phyloP scores from a whole-genome alignment of 2,797 vertebrate genomes.

The Coregonus sp. region DNA sequence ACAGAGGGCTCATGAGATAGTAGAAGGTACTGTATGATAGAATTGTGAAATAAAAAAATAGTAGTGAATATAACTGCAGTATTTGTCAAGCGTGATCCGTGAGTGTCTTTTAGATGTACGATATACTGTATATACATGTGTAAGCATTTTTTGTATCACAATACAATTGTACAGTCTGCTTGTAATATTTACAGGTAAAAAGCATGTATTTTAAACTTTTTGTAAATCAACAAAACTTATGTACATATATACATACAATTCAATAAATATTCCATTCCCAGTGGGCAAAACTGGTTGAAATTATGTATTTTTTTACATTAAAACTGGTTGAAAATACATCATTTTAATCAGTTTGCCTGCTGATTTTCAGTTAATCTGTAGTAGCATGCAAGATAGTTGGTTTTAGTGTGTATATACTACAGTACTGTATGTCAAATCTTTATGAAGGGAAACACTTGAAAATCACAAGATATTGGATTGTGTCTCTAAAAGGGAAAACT shows the following conservation, averaged over 20 bases:
- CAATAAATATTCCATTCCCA: constrained; percentile 50
- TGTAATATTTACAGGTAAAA: constrained; percentile 83
- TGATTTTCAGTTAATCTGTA: constrained; percentile 67
- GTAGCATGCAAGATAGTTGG: constrained; percentile 84
- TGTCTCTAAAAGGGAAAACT: constrained; percentile 78
- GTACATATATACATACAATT: constrained; percentile 47
- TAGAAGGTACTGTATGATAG: constrained; percentile 4
- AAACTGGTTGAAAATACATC: not conserved
- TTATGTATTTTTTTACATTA: not conserved
- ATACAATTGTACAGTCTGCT: constrained; percentile 91
- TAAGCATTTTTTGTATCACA: constrained; percentile 81
- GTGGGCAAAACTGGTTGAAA: not conserved
- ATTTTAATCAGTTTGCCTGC: not conserved
- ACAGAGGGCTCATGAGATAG: constrained; percentile 10
- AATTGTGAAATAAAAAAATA: not conserved
- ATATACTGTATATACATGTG: constrained; percentile 49
- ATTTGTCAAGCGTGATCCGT: constrained; percentile 55
- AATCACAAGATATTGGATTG: constrained; percentile 82
- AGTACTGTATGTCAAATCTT: constrained; percentile 80
- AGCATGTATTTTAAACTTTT: constrained; percentile 81
- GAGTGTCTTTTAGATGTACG: constrained; percentile 68
- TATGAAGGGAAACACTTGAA: constrained; percentile 92
- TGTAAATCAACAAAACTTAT: constrained; percentile 62
- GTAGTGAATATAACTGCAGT: constrained; percentile 17
- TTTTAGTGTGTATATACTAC: constrained; percentile 78